These are phyloP conservation scores for Protomyctophum bolini DNA, from an alignment of 2,113 vertebrate species.

Conservation along the genomic window DNA sequence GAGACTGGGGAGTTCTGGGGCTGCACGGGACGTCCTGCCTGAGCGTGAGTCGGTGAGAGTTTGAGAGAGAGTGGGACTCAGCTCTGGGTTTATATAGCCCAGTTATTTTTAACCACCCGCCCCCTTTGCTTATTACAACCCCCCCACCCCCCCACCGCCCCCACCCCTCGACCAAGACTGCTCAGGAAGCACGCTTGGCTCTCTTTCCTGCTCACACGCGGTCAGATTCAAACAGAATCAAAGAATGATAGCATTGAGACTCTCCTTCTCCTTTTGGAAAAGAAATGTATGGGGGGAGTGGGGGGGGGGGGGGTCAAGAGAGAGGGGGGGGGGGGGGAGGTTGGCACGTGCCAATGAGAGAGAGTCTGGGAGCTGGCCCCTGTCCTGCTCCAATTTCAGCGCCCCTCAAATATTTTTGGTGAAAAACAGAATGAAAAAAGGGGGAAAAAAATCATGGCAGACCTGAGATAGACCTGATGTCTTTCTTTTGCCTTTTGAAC, in stretches of 20 bases:
- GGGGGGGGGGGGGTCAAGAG: constrained; percentile 1
- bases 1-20: constrained; percentile 30
- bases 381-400: constrained; percentile 76
- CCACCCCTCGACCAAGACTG: constrained; percentile 53
- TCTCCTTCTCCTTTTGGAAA: constrained; percentile 64
- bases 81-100: constrained; percentile 87
- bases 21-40: constrained; percentile 57
- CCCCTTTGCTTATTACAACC: constrained; percentile 87
- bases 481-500: background rate
- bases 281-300: constrained; percentile 36
- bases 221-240: constrained; percentile 86
- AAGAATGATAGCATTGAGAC: constrained; percentile 88
- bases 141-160: constrained; percentile 87
- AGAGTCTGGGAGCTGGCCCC: constrained; percentile 76
- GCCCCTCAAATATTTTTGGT: constrained; percentile 70
- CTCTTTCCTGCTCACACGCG: constrained; percentile 88
- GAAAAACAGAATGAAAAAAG: constrained; percentile 41
- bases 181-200: constrained; percentile 94
- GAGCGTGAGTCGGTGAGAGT: constrained; percentile 61
- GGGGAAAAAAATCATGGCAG: background rate
- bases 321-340: constrained; percentile 60
- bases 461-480: constrained; percentile 9
- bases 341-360: constrained; percentile 79
- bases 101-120: constrained; percentile 96
- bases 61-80: constrained; percentile 83